Percentiles rank a stretch among this genome's conserved stretches.
Conservation (phyloP, 2,113 vertebrate species). For the Neoarius graeffei region DNA sequence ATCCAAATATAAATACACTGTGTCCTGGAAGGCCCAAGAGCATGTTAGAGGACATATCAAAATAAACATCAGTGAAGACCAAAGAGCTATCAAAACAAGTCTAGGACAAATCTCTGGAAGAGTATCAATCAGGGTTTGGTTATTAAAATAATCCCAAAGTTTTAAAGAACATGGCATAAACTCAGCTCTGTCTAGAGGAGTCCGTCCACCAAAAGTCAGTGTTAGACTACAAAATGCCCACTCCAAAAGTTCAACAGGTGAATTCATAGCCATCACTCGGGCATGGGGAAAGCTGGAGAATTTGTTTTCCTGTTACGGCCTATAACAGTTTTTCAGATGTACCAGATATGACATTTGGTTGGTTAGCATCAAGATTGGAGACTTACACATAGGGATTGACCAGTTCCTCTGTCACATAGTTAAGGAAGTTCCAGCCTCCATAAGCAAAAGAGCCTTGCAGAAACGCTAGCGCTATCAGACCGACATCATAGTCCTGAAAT, state of each 20-base stretch:
- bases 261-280: neutral
- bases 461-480: slow-evolving; percentile 85
- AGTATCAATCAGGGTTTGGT: neutral
- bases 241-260: too few species aligned
- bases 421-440: slow-evolving; percentile 93
- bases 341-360: neutral
- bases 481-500: slow-evolving; percentile 84
- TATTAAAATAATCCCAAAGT: too few species aligned
- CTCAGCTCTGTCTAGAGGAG: too few species aligned
- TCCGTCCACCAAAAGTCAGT: neutral
- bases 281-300: neutral
- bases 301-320: neutral
- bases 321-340: neutral
- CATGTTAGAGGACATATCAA: neutral
- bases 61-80: neutral
- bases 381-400: slow-evolving; percentile 88
- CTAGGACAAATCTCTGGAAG: neutral
- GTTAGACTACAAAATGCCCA: neutral
- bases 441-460: slow-evolving; percentile 92
- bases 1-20: neutral
- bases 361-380: neutral
- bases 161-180: too few species aligned
- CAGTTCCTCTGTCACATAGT: slow-evolving; percentile 93
- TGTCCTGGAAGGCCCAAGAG: neutral
- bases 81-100: neutral